Evolutionary conservation across 1,140 invertebrate genomes (phyloP), one percentile per base, ranked within the genome.

Genomic region (Drosophila subpulchrella): DNA sequence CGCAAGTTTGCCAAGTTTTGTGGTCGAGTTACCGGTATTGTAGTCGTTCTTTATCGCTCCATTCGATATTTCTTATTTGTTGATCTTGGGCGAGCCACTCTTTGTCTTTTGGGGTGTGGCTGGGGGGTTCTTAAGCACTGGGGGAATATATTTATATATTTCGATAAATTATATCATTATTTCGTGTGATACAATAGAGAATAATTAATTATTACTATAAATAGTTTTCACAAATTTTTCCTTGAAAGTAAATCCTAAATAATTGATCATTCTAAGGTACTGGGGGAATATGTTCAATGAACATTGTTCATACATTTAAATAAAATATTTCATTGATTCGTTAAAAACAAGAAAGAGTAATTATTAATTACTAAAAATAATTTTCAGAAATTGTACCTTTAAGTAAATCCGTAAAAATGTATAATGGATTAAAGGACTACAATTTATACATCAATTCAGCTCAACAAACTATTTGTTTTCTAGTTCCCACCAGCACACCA

Each of bases 1-100:
- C 67, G 83, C 83, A 82, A 88, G 79, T 82, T 81, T 54, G 44
- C 62, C 56, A 71, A 75, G 61, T 76, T 75, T 42, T 81, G 48
- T 59, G 58, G 34, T 68, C 70, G 71, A 75, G 65, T 79, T 75
- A 59, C 72, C 59, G 57, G 66, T 34, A 50, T 34, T 61, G 46
- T 51, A 73, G 15, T 42, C n/a, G 54, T 46, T 47, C 50, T 61
- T 79, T 79, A 78, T 70, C 80, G 48, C 62, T 39, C 24, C 53
- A 46, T 20, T 79, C 67, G 71, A 70, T 71, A 75, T 81, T 75
- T 71, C 58, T 71, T 80, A 61, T 74, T 42, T 66, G 80, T 72
- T 71, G 68, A 78, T 85, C 78, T 85, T 62, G 67, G 53, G 44
- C 58, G 57, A 39, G 36, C 65, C 57, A 42, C 54, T 46, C 54